phyloP scores from a whole-genome alignment of 2,113 vertebrate genomes.

The Solenodon paradoxus region DNA sequence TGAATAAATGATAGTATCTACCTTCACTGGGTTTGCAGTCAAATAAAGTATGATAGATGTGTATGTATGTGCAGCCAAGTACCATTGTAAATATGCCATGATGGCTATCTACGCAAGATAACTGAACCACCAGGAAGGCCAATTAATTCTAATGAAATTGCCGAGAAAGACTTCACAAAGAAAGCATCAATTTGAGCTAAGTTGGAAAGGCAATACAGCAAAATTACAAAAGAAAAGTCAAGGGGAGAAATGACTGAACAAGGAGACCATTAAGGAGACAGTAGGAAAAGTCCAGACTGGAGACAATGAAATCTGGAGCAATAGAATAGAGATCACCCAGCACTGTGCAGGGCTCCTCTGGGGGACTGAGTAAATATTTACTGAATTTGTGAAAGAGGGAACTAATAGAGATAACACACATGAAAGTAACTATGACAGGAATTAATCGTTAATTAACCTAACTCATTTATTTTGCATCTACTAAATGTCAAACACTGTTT shows the following conservation, averaged over 20 bases:
- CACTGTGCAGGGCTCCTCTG: background rate
- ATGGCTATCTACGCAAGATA: background rate
- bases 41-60: background rate
- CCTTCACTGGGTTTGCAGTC: background rate
- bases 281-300: background rate
- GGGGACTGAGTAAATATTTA: background rate
- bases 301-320: background rate
- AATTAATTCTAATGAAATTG: background rate
- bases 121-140: background rate
- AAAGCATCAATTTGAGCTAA: background rate
- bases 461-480: background rate
- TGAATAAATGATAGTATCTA: background rate
- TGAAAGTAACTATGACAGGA: background rate
- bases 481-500: conserved; percentile 5
- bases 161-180: background rate
- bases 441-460: background rate
- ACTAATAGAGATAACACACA: background rate
- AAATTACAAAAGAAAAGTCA: background rate
- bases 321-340: background rate
- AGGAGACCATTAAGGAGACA: background rate
- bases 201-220: background rate
- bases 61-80: background rate
- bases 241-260: background rate
- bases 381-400: background rate
- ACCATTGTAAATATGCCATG: background rate